Conservation (phyloP, 2,113 vertebrate species). For the Cheirogaleus medius region DNA sequence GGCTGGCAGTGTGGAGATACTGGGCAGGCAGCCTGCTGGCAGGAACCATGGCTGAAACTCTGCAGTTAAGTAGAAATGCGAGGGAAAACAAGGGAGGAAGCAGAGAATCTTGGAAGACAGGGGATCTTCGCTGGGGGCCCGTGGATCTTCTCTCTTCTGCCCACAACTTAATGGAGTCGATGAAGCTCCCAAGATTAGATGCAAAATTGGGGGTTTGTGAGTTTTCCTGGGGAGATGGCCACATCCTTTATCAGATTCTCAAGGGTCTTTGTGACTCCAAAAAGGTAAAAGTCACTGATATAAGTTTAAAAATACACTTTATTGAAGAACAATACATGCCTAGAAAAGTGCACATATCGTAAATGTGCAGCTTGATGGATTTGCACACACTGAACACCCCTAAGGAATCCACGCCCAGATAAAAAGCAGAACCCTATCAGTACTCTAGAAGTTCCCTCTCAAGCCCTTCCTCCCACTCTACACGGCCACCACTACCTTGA, state of each 20-base stretch:
- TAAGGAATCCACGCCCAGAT: not conserved
- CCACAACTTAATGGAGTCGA: not conserved
- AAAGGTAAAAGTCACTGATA: not conserved
- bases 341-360: not conserved
- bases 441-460: not conserved
- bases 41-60: not conserved
- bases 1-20: not conserved
- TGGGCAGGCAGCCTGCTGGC: not conserved
- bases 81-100: not conserved
- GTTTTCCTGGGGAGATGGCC: not conserved
- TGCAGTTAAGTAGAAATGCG: not conserved
- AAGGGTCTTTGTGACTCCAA: not conserved
- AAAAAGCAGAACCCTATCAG: not conserved
- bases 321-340: not conserved
- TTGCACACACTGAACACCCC: not conserved
- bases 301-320: not conserved
- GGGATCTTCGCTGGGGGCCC: not conserved
- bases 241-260: not conserved
- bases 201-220: not conserved
- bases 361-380: not conserved
- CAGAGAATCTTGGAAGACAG: not conserved
- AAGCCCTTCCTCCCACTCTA: not conserved
- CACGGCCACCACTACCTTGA: not conserved
- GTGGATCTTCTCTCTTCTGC: not conserved
- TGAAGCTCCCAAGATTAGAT: not conserved